Evolutionary conservation across 2,888 invertebrate genomes (phyloP), one percentile per base, ranked within the genome.

Genomic region (Mesorhabditis sp.): DNA sequence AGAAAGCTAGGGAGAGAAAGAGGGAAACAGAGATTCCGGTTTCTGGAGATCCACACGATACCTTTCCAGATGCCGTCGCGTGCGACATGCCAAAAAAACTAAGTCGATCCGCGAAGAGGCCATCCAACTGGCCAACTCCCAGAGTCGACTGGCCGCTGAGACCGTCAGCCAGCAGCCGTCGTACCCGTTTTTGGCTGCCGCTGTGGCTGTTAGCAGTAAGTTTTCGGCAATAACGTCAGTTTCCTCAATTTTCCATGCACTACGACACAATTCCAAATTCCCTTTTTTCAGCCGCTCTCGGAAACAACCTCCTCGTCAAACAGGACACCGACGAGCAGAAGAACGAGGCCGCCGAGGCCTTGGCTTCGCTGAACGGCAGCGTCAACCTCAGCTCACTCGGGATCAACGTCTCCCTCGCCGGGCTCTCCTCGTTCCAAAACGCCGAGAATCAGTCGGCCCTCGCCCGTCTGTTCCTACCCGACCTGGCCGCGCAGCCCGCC

Each of bases 1-100:
- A 28, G 28, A 28, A 2, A 28, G 28, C 28, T 28, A 28, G 28
- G 2, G 28, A 28, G 28, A 28, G 28, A 28, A 28, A 28, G 28
- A 28, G 28, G 28, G 28, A 28, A 28, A 28, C 28, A 28, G 2
- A 28, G 28, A 28, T 28, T 28, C 28, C 28, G 28, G 28, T 2
- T 28, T 28, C 28, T 28, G 28, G 28, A 28, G 28, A 28, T 28
- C 28, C 28, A 28, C 28, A n/a, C 7, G 4, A 6, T 5, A 15
- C 43, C 43, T 6, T 66, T 71, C n/a, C 45, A 66, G 82, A 62
- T 84, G 84, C 71, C 82, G 84, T 15, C 78, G 84, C 43, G 84
- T 84, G 44, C 74, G 84, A 41, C 84, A 84, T 69, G 83, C 84
- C 42, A 85, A 82, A 69, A 84, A 84, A 73, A 78, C 76, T 45